Evolutionary conservation across 2,797 vertebrate species (phyloP), one percentile per base, ranked within the genome.

Genomic region (Crocodylus rhombifer): DNA sequence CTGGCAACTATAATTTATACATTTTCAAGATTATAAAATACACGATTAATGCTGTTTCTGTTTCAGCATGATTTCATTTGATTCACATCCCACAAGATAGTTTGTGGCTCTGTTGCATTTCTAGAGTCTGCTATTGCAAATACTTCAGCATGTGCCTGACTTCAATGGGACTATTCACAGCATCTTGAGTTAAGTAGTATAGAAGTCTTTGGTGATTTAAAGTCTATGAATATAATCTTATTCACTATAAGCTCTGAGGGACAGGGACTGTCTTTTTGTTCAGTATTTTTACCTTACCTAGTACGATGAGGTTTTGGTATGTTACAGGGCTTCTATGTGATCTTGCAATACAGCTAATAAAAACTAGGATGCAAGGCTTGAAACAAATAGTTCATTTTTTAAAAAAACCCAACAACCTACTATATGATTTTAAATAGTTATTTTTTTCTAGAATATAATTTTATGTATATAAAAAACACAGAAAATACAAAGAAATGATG

Each of bases 31-130:
- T 51, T 73, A 64, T 15, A 69, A 23, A 21, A 80, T 84, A 92
- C 51, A 18, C 20, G 13, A 13, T 75, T 71, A 71, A 6, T 69
- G 63, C 14, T 75, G 6, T 17, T 82, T 94, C 77, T 33, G 30
- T 10, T 67, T 9, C 33, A 33, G 28, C 1, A 18, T n/a, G 33
- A n/a, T 42, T 79, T 23, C 82, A 67, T 74, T 11, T 87, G 33
- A 83, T 79, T 51, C 36, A 25, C 51, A 67, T 14, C 62, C 62
- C 1, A 42, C 42, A 57, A 86, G 25, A 12, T 33, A 73, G 56
- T 5, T 0, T 0, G 3, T 33, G 15, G 77, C 25, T 61, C 58
- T 30, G 5, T 77, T 74, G 56, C 74, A 5, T n/a, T 61, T 33
- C 25, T 84, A 10, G 33, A 36, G 14, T 5, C 2, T 51, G 17